phyloP scores from a whole-genome alignment of 2,113 vertebrate species.

The Alaudala cheleensis region DNA sequence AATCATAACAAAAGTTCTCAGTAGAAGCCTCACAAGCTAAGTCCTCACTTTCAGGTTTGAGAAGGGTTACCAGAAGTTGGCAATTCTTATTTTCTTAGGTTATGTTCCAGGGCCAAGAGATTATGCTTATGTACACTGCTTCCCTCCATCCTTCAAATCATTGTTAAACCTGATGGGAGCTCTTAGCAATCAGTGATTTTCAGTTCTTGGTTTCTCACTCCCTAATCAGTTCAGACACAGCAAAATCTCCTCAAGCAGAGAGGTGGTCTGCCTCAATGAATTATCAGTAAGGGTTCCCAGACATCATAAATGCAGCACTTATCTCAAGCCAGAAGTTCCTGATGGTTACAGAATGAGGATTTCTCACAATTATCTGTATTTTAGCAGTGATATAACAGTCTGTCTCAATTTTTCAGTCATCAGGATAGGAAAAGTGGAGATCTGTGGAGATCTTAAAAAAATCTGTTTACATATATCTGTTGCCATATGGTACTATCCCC shows the following conservation, averaged over 20 bases:
- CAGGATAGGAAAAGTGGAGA: background rate
- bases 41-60: background rate
- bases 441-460: background rate
- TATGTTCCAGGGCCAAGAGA: background rate
- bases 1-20: background rate
- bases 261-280: background rate
- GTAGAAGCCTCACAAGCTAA: background rate
- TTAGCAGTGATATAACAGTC: background rate
- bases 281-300: background rate
- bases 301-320: background rate
- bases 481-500: background rate
- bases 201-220: background rate
- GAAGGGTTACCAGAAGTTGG: background rate
- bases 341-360: background rate
- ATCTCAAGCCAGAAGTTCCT: background rate
- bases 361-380: background rate
- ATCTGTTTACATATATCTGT: background rate
- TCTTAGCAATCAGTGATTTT: background rate
- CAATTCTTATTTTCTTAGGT: background rate
- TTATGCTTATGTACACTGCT: background rate
- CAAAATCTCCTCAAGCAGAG: background rate
- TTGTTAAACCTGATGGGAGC: background rate
- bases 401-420: background rate
- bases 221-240: background rate
- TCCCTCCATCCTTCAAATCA: background rate